Base-by-base conservation (phyloP, 1,140 invertebrate genomes). In the Drosophila repletoides region DNA sequence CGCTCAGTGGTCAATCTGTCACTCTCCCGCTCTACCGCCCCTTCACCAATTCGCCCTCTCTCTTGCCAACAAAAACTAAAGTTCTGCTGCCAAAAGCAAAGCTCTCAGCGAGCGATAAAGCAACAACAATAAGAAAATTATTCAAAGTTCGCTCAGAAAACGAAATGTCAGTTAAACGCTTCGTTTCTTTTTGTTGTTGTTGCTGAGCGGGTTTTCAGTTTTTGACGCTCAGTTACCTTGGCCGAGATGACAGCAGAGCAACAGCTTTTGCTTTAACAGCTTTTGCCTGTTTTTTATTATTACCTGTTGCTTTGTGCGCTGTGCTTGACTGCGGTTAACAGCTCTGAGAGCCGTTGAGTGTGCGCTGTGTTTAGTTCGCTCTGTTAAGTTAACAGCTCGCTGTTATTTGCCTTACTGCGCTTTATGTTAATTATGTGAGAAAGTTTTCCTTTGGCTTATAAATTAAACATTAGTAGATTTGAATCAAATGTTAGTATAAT, bases 161-260 rank as follows among this genome's bases (percentile, higher is more conserved):
- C 24, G 17, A 52, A 67, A 67, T 46, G 56, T 28, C 29, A 41
- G 43, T 40, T 58, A 46, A 26, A 10, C 22, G 36, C n/a, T n/a
- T 3, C 15, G 17, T 17, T 31, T 31, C 15, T 31, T 28, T 9
- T 48, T 29, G 33, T 24, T 64, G 51, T 14, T 19, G 19, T 26
- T 63, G n/a, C 3, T 51, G 36, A 33, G 41, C 31, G 9, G 3
- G 15, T 24, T 22, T 43, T 5, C n/a, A n/a, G n/a, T n/a, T n/a
- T n/a, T n/a, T n/a, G n/a, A n/a, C n/a, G 51, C 45, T 66, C 51
- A 41, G 51, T 80, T 80, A 72, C 76, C 76, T 80, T 80, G 76
- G 76, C 76, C 76, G 76, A 72, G 83, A 80, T 80, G 72, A 60
- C 55, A 34, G 22, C 36, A 63, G 9, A 26, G 65, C 12, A 4